Percentiles rank a stretch among this genome's conserved stretches.
Evolutionary conservation across 2,113 vertebrate genomes (phyloP).

Genomic region (Oncorhynchus gorbuscha): DNA sequence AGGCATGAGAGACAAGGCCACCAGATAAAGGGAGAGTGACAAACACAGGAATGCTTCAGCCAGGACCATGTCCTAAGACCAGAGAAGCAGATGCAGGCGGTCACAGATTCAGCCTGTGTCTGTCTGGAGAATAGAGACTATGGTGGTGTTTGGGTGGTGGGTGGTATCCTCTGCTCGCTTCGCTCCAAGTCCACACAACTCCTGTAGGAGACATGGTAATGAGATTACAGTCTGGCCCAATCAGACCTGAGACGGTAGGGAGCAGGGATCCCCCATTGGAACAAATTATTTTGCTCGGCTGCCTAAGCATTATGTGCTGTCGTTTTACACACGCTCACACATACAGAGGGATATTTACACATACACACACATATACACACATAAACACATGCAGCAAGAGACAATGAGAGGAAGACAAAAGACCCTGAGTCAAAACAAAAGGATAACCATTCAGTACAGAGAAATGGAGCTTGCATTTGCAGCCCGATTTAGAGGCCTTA

Average conservation of each 20-base stretch:
- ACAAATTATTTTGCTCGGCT: constrained; percentile 48
- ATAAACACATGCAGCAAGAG: constrained; percentile 20
- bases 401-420: constrained; percentile 71
- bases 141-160: constrained; percentile 30
- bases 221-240: constrained; percentile 57
- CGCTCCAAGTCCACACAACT: constrained; percentile 47
- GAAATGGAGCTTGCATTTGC: constrained; percentile 73
- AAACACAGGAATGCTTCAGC: constrained; percentile 9
- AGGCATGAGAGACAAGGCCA: constrained; percentile 21
- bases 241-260: constrained; percentile 65
- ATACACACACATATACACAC: constrained; percentile 10
- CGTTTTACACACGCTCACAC: neutral
- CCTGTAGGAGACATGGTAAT: constrained; percentile 59
- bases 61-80: constrained; percentile 30
- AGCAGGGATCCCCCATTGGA: constrained; percentile 51
- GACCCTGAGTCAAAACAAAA: constrained; percentile 73
- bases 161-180: constrained; percentile 50
- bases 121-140: neutral
- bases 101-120: constrained; percentile 33
- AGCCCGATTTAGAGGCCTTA: constrained; percentile 77
- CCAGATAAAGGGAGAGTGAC: constrained; percentile 24
- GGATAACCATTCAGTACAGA: constrained; percentile 78
- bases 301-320: constrained; percentile 25
- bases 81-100: constrained; percentile 25
- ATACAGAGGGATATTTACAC: neutral